Evolutionary conservation across 2,113 vertebrate genomes (phyloP), one percentile per base, ranked within the genome.

Genomic region (Blennius ocellaris): DNA sequence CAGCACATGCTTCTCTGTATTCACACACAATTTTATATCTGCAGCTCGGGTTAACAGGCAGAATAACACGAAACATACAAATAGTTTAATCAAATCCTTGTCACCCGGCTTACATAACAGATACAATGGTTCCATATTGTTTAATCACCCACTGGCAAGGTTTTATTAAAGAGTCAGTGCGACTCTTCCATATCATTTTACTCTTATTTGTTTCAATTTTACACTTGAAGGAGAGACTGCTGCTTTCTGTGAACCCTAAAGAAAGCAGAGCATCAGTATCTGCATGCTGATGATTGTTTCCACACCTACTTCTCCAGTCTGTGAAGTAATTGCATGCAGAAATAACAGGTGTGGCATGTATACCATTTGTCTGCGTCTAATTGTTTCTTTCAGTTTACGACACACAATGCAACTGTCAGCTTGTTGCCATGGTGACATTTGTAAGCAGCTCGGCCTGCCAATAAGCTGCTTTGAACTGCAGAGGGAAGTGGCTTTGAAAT

Each of bases 391-490:
- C 17, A 16, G 40, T 45, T 39, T 36, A 21, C 11, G 36, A 74
- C 45, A 30, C 37, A 30, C 11, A 44, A 49, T 40, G 2, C 11
- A 2, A 52, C 69, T 37, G 61, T 48, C 36, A 52, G 15, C 48
- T 48, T 67, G 72, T 86, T 86, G 60, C 78, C 63, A 83, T 76
- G 54, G 87, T 51, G 43, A 86, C 60, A n/a, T 12, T 40, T 72
- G 12, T 50, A 85, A 60, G 73, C 78, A 83, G 83, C 48, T 68
- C 60, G 50, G 44, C 38, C 44, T 60, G 47, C 37, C 73, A 58
- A 58, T 73, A 71, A 70, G 44, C 52, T 53, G 38, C 58, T 49
- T 59, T n/a, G 36, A 51, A 60, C 37, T 60, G 16, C 66, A 48
- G 17, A 30, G 37, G 15, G 44, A 78, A 59, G 55, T 40, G 21